phyloP scores from a whole-genome alignment of 1,140 invertebrate genomes.

The Sweltsa coloradensis region DNA sequence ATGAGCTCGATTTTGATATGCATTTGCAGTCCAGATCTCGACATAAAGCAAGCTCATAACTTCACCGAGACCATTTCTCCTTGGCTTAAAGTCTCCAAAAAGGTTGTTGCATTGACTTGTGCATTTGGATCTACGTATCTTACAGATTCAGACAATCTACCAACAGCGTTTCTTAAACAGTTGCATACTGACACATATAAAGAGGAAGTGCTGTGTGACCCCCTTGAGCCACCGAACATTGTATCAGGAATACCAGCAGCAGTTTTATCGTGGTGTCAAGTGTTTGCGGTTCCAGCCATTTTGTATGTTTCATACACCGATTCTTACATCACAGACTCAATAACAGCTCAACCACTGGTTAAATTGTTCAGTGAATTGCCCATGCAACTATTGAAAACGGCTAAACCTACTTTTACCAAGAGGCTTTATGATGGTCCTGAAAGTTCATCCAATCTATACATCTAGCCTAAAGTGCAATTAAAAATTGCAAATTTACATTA shows the following conservation, averaged over 20 bases:
- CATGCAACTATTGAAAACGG: too few relatives aligned
- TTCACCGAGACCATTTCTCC: slow-evolving; percentile 1
- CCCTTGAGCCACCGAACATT: background rate
- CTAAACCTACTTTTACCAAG: too few relatives aligned
- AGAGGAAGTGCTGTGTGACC: background rate
- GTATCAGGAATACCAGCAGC: slow-evolving; percentile 1
- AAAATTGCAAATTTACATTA: too few relatives aligned
- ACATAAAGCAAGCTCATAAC: background rate
- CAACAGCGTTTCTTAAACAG: background rate
- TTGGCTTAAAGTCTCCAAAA: background rate
- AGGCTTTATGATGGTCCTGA: too few relatives aligned
- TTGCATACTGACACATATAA: background rate
- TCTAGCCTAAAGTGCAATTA: too few relatives aligned
- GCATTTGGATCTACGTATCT: background rate
- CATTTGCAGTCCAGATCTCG: slow-evolving; percentile 1
- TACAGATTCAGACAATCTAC: background rate
- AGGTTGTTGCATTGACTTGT: background rate
- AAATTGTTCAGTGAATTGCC: too few relatives aligned
- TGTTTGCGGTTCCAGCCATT: background rate
- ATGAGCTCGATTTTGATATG: background rate
- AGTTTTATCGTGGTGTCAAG: slow-evolving; percentile 2
- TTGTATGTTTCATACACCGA: background rate
- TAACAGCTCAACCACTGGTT: too few relatives aligned
- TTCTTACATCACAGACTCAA: too few relatives aligned
- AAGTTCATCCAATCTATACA: too few relatives aligned